These are phyloP conservation scores for Falco punctatus DNA, from an alignment of 2,113 vertebrate species.

Conservation along the genomic window DNA sequence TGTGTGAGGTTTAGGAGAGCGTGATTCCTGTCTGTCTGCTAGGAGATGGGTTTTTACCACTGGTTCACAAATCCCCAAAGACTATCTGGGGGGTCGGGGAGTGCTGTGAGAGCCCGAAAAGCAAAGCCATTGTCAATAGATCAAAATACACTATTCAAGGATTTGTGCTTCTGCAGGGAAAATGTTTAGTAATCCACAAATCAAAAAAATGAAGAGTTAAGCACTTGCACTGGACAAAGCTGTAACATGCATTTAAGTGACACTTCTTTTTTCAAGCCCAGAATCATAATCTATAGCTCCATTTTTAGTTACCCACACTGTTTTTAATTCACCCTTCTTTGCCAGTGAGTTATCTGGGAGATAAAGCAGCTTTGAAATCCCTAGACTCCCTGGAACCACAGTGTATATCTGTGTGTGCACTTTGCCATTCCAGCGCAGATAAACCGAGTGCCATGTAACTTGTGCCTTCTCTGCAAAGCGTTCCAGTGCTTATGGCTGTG, in stretches of 20 bases:
- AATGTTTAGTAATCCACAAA: neutral
- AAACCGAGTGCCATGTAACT: slow-evolving; percentile 31
- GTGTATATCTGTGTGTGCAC: slow-evolving; percentile 10
- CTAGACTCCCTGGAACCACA: slow-evolving; percentile 46
- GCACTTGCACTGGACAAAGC: neutral
- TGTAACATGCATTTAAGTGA: neutral
- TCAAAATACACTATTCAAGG: neutral
- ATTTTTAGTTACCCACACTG: neutral
- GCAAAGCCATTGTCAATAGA: neutral
- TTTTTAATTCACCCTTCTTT: neutral
- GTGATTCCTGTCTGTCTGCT: neutral
- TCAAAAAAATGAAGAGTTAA: neutral
- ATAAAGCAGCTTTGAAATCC: slow-evolving; percentile 68
- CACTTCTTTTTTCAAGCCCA: neutral
- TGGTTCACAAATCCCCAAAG: neutral
- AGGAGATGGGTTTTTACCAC: neutral
- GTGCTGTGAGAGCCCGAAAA: neutral
- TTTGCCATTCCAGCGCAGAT: slow-evolving; percentile 52
- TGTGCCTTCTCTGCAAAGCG: neutral
- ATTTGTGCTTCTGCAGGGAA: neutral
- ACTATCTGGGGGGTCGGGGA: accelerated
- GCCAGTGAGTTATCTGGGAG: slow-evolving; percentile 55
- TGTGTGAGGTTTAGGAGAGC: neutral
- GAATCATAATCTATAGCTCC: neutral
- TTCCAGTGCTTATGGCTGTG: neutral